Evolutionary conservation across 2,888 invertebrate species (phyloP).

Genomic region (Sacculina carcini): DNA sequence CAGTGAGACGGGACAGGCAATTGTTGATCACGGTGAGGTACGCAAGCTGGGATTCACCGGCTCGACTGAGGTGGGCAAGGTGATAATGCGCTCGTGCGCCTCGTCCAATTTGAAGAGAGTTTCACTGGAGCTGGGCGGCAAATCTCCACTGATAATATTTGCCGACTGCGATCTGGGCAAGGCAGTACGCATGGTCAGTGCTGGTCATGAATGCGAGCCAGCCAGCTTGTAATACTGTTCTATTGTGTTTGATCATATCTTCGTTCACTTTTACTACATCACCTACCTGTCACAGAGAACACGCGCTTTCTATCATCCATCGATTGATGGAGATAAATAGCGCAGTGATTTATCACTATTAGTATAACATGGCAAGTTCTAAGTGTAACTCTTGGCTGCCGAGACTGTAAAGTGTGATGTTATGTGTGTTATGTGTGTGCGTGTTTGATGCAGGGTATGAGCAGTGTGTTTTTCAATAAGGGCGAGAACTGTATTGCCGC

Average conservation of each 20-base stretch:
- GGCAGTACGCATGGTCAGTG: constrained; percentile 52
- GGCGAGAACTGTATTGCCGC: constrained; percentile 97
- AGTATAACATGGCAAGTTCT: neutral
- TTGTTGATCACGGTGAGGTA: constrained; percentile 57
- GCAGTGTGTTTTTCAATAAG: constrained; percentile 89
- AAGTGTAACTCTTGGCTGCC: neutral
- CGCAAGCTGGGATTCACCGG: constrained; percentile 90
- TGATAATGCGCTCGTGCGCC: constrained; percentile 74
- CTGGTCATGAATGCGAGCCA: neutral
- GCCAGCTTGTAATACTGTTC: no score
- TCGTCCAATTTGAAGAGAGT: constrained; percentile 78
- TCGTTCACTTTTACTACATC: no score
- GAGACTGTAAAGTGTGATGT: neutral
- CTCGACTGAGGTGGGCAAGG: constrained; percentile 69
- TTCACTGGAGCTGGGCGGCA: constrained; percentile 79
- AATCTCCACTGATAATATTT: constrained; percentile 81
- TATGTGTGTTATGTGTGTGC: no score
- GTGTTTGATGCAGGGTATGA: constrained; percentile 41
- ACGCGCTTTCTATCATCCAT: no score
- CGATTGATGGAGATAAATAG: no score
- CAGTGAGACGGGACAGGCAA: constrained; percentile 50
- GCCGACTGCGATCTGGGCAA: constrained; percentile 79
- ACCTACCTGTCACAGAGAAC: no score
- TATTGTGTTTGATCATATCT: no score
- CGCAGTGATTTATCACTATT: neutral